Evolutionary conservation across 2,113 vertebrate genomes (phyloP).

Genomic region (Terrapene triunguis): DNA sequence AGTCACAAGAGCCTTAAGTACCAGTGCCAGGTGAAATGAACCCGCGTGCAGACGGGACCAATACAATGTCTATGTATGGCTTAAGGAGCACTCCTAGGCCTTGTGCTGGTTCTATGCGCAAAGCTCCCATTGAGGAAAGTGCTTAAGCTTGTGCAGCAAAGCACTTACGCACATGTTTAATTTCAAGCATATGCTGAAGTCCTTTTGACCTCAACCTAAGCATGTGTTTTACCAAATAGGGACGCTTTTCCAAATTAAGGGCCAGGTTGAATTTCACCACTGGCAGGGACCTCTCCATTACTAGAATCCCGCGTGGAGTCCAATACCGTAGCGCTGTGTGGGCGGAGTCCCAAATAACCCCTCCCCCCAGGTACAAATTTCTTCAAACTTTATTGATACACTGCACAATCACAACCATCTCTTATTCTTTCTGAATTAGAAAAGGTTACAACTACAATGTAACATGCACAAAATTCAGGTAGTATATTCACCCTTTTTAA

Average conservation of each 20-base stretch:
- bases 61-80: not conserved
- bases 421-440: slow-evolving; percentile 89
- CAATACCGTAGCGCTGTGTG: not conserved
- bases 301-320: not conserved
- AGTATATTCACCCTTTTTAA: slow-evolving; percentile 85
- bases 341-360: slow-evolving; percentile 46
- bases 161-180: not conserved
- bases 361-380: slow-evolving; percentile 86
- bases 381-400: slow-evolving; percentile 90
- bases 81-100: not conserved
- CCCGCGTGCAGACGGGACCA: not conserved
- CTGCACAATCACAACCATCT: slow-evolving; percentile 91
- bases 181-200: not conserved
- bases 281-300: not conserved
- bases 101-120: not conserved
- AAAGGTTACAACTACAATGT: slow-evolving; percentile 91
- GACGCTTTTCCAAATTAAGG: not conserved
- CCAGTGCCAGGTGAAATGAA: not conserved
- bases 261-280: not conserved
- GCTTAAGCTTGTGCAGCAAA: not conserved
- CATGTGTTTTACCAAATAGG: not conserved
- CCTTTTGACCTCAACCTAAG: not conserved
- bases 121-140: not conserved
- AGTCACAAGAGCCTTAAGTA: not conserved
- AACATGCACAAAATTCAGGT: slow-evolving; percentile 90